Base-by-base conservation (phyloP, 2,888 invertebrate genomes). In the Trichopoda pennipes region DNA sequence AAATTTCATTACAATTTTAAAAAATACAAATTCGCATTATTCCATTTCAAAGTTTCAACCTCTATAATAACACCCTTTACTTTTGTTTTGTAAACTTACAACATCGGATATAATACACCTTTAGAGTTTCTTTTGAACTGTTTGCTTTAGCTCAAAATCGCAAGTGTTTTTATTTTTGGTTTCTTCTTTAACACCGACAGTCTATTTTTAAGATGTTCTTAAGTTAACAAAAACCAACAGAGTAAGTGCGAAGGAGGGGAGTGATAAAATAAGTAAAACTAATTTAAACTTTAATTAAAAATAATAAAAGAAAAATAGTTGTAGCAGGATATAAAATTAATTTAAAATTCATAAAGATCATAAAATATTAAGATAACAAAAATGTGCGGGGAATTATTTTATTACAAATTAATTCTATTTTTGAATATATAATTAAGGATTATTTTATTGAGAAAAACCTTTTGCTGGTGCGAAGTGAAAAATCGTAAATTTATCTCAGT, bases 251-350 rank as follows among this genome's bases (percentile, higher is more conserved):
- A 10, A 32, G 35, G 8, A 17, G 17, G 32, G 17, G 56, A 1
- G 3, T 4, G 3, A 17, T n/a, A 17, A 35, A 55, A n/a, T 8
- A 28, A 9, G 23, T 3, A 63, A 63, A 63, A 49, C 47, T 49
- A 35, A 44, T 53, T 14, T 42, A 38, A 66, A 64, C 47, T 44
- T 53, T 53, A 19, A 47, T n/a, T 3, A 28, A 28, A 3, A 28
- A 28, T 16, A 42, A 35, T 35, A 35, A 35, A 35, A 35, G 51
- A 55, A 49, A 56, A 73, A 49, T 53, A 64, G 74, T 68, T 35
- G 51, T 64, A 63, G 73, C 73, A 69, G 77, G 63, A 81, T 74
- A 77, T 74, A 73, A 73, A 77, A 78, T 69, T 73, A 78, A 73
- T 73, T 74, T 64, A 32, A 73, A 81, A 23, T 78, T 58, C 64